Base-by-base conservation (phyloP, 2,888 invertebrate species). In the Dugesia japonica region DNA sequence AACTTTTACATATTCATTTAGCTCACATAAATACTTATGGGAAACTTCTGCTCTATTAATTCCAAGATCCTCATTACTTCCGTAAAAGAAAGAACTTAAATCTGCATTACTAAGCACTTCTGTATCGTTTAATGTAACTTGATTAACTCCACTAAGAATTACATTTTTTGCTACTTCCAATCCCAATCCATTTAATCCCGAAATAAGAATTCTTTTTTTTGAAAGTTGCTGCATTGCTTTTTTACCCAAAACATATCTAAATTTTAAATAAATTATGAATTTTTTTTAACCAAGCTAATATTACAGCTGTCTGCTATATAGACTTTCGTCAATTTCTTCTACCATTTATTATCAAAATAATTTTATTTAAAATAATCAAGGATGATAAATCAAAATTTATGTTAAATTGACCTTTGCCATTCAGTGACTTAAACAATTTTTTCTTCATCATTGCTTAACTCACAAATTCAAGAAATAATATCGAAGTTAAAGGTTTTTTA, bases 151-250 rank as follows among this genome's bases (percentile, higher is more conserved):
- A 81, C 92, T 92, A 80, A 98, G 89, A 81, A 97, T 93, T 81
- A 98, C 91, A 86, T 99, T 98, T 87, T 98, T 98, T 9, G 97
- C 95, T 78, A 97, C 88, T 87, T 99, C 98, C 31, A 98, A 91
- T 73, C 98, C 98, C 75, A 99, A 89, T 74, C 95, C 95, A 76
- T 91, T 91, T 80, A 98, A 87, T 23, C 98, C 98, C 17, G 92
- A 93, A 81, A 99, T 89, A 79, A 99, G 89, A 77, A 99, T 92
- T 83, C 93, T 92, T 76, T 95, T 92, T 81, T 88, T 89, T 78
- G 94, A 94, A 93, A 99, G 94, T 79, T 92, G 90, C 79, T 92
- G 90, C 98, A 99, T 99, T 80, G 98, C 98, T 85, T 95, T 95
- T 86, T 95, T 94, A 0, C 98, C 98, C 82, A 99, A 88, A 73